Percentiles rank a stretch among this genome's conserved stretches.
Evolutionary conservation across 2,113 vertebrate species (phyloP).

Genomic region (Urocitellus parryii): DNA sequence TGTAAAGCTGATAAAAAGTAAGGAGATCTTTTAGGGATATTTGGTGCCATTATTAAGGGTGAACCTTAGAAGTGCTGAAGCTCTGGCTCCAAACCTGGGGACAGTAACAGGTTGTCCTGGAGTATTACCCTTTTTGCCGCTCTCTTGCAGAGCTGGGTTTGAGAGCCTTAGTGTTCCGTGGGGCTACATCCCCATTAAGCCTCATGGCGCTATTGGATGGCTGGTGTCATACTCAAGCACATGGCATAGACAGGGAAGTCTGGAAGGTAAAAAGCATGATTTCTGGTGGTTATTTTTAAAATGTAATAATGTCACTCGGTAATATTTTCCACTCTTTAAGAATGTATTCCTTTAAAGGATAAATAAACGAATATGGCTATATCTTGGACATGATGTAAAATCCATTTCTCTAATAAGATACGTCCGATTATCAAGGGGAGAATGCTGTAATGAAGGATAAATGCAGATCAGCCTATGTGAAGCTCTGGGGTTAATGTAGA

Average conservation of each 20-base stretch:
- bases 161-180: neutral
- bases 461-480: neutral
- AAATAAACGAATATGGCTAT: neutral
- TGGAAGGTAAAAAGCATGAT: neutral
- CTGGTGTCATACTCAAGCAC: too few relatives aligned
- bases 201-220: too few relatives aligned
- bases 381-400: too few relatives aligned
- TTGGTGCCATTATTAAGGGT: neutral
- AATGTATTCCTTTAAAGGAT: neutral
- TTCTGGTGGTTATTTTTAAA: neutral
- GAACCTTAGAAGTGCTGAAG: too few relatives aligned
- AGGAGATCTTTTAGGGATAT: neutral
- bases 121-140: neutral
- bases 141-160: neutral
- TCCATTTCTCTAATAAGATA: neutral
- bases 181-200: too few relatives aligned
- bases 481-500: neutral
- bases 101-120: too few relatives aligned
- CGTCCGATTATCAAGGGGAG: neutral
- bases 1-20: too few relatives aligned
- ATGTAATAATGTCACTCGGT: neutral
- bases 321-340: neutral
- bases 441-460: neutral
- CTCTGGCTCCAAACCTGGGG: too few relatives aligned
- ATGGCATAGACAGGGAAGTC: too few relatives aligned